Evolutionary conservation across 2,888 invertebrate genomes (phyloP), one percentile per base, ranked within the genome.

Genomic region (Poecilobothrus nobilitatus): DNA sequence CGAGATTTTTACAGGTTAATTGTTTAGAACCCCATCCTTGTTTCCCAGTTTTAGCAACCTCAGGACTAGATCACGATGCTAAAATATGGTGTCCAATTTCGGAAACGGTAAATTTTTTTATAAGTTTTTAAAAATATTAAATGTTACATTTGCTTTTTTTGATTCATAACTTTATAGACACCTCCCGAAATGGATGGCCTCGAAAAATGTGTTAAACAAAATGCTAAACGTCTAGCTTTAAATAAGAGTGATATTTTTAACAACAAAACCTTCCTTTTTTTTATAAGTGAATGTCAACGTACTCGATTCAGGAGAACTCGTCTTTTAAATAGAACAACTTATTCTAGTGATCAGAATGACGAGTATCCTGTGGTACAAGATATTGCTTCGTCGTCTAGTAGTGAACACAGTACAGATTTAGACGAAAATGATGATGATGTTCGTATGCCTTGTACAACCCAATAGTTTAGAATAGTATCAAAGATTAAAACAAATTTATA

Each of bases 21-120:
- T 93, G 93, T 74, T 84, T 97, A 77, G 96, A 96, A 78, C 89
- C 94, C 0, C 97, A 97, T 82, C 97, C 97, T 0, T 85, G 87
- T 73, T 86, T 89, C 76, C 96, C 97, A 0, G 87, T 94, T 71
- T 82, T 97, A 74, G 96, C 95, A 15, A 94, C 95, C 3, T 81
- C 81, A 80, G 97, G 97, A 0, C 84, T 97, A 6, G 97, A 97
- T 82, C 88, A 89, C 77, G 93, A 95, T 78, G 89, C 97, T 20
- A 97, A 97, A 84, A 89, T 97, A 69, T 97, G 96, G 96, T 86
- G 91, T 68, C 95, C 97, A 21, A 73, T 72, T 15, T 72, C 74
- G 20, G 72, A 75, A 37, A 70, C 68, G 65, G 79, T 80, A 75
- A 67, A 72, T 73, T 67, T 68, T 12, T 41, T 44, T 21, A 67